Conservation (phyloP, 2,113 vertebrate species). For the Microcebus lehilahytsara region DNA sequence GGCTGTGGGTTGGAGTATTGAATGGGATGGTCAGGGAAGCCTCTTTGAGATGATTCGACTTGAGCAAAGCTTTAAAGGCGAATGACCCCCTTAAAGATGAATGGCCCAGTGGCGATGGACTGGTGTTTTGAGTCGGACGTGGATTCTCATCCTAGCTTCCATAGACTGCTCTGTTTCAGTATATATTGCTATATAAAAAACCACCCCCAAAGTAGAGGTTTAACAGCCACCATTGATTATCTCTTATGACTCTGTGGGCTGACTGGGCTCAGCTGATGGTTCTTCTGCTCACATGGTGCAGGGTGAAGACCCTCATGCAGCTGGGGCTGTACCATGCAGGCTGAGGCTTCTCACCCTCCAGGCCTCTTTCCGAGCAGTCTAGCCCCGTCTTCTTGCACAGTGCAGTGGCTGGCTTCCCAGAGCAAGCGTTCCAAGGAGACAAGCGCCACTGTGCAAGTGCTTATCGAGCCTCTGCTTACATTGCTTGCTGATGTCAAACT, state of each 20-base stretch:
- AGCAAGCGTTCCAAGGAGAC: not conserved
- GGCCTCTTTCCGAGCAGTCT: not conserved
- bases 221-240: not conserved
- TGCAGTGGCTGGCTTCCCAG: not conserved
- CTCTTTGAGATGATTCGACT: not conserved
- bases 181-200: not conserved
- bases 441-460: not conserved
- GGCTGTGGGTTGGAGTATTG: not conserved
- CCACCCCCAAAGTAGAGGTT: not conserved
- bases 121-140: not conserved
- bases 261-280: not conserved
- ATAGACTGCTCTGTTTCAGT: not conserved
- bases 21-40: not conserved
- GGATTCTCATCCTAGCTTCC: not conserved
- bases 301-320: not conserved
- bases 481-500: not conserved
- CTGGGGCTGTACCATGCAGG: not conserved
- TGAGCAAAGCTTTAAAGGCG: not conserved
- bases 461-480: not conserved
- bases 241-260: not conserved
- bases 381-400: not conserved
- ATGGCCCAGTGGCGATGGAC: not conserved
- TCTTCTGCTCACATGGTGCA: not conserved
- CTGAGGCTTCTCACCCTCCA: not conserved
- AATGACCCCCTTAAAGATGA: not conserved